phyloP scores from a whole-genome alignment of 2,113 vertebrate genomes.

The Osmerus eperlanus region DNA sequence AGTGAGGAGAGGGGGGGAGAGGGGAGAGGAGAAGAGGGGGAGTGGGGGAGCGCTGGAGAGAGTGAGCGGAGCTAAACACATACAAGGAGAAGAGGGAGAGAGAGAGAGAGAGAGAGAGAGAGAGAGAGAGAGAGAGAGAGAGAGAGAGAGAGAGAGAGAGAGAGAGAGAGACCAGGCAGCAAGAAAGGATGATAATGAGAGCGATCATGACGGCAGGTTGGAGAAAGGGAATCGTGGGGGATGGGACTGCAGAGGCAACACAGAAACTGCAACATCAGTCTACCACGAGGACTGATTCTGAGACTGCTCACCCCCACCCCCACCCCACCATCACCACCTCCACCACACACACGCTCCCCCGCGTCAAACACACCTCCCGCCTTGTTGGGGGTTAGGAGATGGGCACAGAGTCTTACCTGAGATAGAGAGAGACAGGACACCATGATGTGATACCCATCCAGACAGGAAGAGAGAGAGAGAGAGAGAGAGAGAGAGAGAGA shows the following conservation, averaged over 20 bases:
- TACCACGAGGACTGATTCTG: neutral
- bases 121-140: neutral
- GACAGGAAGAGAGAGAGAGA: constrained; percentile 2
- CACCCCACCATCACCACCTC: too few species aligned
- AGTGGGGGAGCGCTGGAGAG: neutral
- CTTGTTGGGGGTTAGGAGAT: too few species aligned
- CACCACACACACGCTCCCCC: too few species aligned
- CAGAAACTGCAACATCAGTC: neutral
- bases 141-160: neutral
- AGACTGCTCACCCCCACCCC: too few species aligned
- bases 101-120: neutral
- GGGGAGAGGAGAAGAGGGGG: neutral
- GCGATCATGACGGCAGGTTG: neutral
- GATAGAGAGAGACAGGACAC: too few species aligned
- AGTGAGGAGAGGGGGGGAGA: neutral
- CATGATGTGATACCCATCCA: neutral
- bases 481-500: neutral
- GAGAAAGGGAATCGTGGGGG: neutral
- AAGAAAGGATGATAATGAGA: too few species aligned
- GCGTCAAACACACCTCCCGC: too few species aligned
- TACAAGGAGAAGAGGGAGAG: neutral
- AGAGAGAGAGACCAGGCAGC: neutral
- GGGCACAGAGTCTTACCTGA: too few species aligned
- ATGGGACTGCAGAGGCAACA: neutral
- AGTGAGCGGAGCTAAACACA: neutral